Conservation (phyloP, 2,113 vertebrate genomes). For the Caracal caracal region DNA sequence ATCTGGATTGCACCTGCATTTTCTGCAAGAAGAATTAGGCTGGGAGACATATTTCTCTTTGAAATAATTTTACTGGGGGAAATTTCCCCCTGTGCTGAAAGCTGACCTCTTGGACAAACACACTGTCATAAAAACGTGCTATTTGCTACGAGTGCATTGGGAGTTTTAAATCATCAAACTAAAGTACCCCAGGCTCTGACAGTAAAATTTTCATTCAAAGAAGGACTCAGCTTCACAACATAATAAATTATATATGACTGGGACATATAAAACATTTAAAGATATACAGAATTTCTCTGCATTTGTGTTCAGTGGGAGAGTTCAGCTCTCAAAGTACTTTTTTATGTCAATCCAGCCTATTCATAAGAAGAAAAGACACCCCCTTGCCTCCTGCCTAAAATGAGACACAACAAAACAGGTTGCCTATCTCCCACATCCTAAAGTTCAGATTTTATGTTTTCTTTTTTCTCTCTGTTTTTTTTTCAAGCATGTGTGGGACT, state of each 20-base stretch:
- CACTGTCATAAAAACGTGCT: slow-evolving; percentile 85
- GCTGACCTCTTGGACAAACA: slow-evolving; percentile 91
- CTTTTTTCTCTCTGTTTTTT: background rate
- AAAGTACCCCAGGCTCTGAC: slow-evolving; percentile 87
- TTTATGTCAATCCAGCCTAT: slow-evolving; percentile 84
- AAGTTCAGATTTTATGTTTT: slow-evolving; percentile 7
- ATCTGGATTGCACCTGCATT: slow-evolving; percentile 51
- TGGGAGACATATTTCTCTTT: slow-evolving; percentile 73
- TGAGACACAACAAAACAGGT: slow-evolving; percentile 62
- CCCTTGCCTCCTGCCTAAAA: slow-evolving; percentile 52
- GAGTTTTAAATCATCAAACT: slow-evolving; percentile 90
- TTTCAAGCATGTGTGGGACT: background rate
- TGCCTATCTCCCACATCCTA: background rate
- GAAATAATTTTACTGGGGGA: slow-evolving; percentile 84
- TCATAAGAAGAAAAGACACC: slow-evolving; percentile 72
- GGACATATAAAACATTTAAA: slow-evolving; percentile 91
- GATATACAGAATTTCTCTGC: slow-evolving; percentile 87
- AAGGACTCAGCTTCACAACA: slow-evolving; percentile 90
- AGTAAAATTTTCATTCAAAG: slow-evolving; percentile 91
- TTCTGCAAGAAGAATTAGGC: slow-evolving; percentile 73
- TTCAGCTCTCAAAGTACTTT: slow-evolving; percentile 84
- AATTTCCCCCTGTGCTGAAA: slow-evolving; percentile 82
- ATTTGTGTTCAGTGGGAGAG: slow-evolving; percentile 84
- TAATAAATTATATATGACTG: slow-evolving; percentile 91
- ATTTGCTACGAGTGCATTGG: slow-evolving; percentile 85